These are phyloP conservation scores for Saccopteryx bilineata DNA, from an alignment of 2,113 vertebrate genomes.

Conservation along the genomic window DNA sequence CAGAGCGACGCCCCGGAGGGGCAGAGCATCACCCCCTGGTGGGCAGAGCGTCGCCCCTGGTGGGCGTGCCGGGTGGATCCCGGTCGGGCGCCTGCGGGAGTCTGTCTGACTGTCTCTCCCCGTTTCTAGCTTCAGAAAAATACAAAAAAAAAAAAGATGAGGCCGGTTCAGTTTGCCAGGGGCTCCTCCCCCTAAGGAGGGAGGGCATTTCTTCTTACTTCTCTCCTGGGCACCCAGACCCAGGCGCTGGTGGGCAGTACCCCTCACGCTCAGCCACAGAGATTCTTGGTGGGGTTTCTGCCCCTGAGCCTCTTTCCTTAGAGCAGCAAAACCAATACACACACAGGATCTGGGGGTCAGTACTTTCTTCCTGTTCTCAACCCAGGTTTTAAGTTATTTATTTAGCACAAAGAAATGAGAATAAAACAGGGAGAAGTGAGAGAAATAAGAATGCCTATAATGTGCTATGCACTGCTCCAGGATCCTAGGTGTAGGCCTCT, in stretches of 20 bases:
- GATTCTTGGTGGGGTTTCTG: not conserved
- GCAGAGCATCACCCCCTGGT: too few relatives aligned
- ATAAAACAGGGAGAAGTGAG: not conserved
- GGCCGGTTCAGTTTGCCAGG: slow-evolving; percentile 10
- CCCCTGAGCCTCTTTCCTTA: not conserved
- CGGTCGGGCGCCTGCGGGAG: too few relatives aligned
- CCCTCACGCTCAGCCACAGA: not conserved
- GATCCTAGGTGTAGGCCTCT: not conserved
- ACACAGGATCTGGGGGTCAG: not conserved
- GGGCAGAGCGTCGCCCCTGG: too few relatives aligned
- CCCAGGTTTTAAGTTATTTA: slow-evolving; percentile 41
- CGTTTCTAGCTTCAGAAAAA: too few relatives aligned
- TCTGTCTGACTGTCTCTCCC: too few relatives aligned
- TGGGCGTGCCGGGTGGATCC: too few relatives aligned
- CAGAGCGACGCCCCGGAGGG: too few relatives aligned
- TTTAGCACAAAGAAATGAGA: not conserved
- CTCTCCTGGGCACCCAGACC: not conserved
- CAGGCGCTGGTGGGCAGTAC: not conserved
- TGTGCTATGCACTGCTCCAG: not conserved
- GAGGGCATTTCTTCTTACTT: not conserved
- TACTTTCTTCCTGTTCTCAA: not conserved
- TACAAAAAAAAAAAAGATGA: too few relatives aligned
- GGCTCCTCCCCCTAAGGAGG: not conserved
- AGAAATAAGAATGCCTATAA: not conserved
- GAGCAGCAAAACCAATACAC: not conserved